Evolutionary conservation across 1,140 invertebrate species (phyloP).

Genomic region (honey bee (Apis mellifera)): DNA sequence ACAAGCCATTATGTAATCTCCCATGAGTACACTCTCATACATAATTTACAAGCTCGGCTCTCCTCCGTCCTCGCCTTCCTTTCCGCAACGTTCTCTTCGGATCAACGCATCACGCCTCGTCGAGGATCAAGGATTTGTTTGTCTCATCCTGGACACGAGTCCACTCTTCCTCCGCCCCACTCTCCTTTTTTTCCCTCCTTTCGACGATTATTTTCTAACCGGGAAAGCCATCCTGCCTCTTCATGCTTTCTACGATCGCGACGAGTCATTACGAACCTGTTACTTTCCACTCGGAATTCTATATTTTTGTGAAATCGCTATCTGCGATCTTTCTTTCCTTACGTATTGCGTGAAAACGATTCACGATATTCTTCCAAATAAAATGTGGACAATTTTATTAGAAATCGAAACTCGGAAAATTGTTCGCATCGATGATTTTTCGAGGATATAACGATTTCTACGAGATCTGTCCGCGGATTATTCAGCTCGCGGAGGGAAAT

Average conservation of each 20-base stretch:
- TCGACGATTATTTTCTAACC: background rate
- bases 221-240: constrained; percentile 31
- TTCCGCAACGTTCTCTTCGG: background rate
- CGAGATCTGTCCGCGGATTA: constrained; percentile 10
- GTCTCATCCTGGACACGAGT: background rate
- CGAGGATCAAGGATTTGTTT: background rate
- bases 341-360: too few species aligned
- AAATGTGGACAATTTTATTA: too few species aligned
- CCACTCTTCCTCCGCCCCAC: background rate
- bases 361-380: too few species aligned
- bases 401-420: too few species aligned
- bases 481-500: background rate
- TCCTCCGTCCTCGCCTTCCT: constrained; percentile 43
- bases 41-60: constrained; percentile 68
- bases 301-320: background rate
- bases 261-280: constrained; percentile 20
- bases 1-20: constrained; percentile 74
- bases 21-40: constrained; percentile 69
- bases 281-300: constrained; percentile 11
- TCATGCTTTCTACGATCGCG: constrained; percentile 35
- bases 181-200: constrained; percentile 20
- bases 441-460: background rate
- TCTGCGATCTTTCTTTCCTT: too few species aligned
- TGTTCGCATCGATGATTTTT: too few species aligned
- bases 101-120: background rate